These are phyloP conservation scores for Sebastes taczanowskii DNA, from an alignment of 2,797 vertebrate species.

Conservation along the genomic window DNA sequence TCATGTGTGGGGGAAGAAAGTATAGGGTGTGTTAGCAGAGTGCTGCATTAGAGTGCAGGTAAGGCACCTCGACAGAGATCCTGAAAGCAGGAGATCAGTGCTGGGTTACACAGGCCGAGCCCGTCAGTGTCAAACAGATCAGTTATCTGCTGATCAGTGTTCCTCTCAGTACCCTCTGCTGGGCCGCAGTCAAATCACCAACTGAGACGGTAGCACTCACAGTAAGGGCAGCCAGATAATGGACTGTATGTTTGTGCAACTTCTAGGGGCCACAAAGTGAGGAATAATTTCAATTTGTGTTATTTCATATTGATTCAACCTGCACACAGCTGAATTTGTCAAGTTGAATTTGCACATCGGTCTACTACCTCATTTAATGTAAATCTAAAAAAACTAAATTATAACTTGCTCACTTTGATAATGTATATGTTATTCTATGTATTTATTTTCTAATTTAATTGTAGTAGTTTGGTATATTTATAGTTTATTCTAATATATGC, in stretches of 20 bases:
- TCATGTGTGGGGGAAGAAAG: neutral
- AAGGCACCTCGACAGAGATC: slow-evolving; percentile 24
- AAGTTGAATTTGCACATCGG: too few relatives aligned
- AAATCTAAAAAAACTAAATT: too few relatives aligned
- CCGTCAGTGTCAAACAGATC: slow-evolving; percentile 57
- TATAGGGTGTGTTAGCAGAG: neutral
- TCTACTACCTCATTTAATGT: too few relatives aligned
- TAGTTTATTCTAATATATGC: too few relatives aligned
- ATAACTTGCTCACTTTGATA: too few relatives aligned
- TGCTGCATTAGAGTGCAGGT: neutral
- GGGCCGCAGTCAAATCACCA: neutral
- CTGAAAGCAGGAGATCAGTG: slow-evolving; percentile 30
- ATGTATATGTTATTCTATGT: too few relatives aligned
- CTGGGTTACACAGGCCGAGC: slow-evolving; percentile 33
- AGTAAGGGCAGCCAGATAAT: neutral
- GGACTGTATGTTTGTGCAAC: neutral
- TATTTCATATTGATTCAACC: neutral
- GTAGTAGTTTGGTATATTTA: too few relatives aligned
- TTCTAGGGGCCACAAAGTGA: neutral
- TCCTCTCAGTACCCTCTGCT: slow-evolving; percentile 15
- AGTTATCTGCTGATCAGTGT: slow-evolving; percentile 57
- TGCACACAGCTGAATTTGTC: neutral
- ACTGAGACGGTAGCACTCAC: neutral
- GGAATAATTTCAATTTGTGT: neutral
- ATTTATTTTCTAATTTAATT: too few relatives aligned